phyloP scores from a whole-genome alignment of 2,113 vertebrate species.

The Hippopotamus amphibius region DNA sequence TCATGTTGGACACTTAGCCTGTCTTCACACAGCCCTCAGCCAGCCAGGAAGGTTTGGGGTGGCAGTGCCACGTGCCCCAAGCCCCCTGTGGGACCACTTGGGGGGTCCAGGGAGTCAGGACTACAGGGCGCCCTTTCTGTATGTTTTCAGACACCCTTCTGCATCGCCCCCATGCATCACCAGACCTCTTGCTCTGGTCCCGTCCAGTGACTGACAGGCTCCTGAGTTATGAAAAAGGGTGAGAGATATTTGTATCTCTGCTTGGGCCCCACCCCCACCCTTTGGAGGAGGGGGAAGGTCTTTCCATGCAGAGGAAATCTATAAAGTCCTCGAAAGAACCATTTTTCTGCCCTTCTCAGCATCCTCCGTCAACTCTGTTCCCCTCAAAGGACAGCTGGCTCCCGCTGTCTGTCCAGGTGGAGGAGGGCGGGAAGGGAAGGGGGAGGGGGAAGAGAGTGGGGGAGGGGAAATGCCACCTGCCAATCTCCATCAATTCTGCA shows the following conservation, averaged over 20 bases:
- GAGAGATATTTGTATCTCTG: constrained; percentile 70
- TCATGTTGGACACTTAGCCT: neutral
- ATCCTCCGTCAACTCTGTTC: constrained; percentile 70
- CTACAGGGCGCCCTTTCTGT: neutral
- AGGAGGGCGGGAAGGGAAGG: neutral
- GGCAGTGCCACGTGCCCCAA: rapidly evolving
- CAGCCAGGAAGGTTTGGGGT: too few relatives aligned
- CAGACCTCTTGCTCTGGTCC: neutral
- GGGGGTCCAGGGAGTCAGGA: neutral
- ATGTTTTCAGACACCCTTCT: neutral
- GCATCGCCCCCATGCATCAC: neutral
- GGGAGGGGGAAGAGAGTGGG: rapidly evolving
- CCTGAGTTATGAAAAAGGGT: constrained; percentile 80
- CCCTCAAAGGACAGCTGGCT: constrained; percentile 79
- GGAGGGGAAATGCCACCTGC: neutral
- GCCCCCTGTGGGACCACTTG: neutral
- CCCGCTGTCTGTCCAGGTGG: constrained; percentile 82
- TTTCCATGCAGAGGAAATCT: constrained; percentile 74
- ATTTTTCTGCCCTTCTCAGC: constrained; percentile 78
- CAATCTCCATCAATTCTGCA: neutral
- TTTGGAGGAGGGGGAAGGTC: constrained; percentile 66
- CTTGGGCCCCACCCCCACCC: neutral
- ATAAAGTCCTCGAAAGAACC: constrained; percentile 81
- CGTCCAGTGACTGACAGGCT: constrained; percentile 73
- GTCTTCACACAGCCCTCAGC: rapidly evolving